Conservation (phyloP, 2,113 vertebrate species). For the Cercocebus atys region DNA sequence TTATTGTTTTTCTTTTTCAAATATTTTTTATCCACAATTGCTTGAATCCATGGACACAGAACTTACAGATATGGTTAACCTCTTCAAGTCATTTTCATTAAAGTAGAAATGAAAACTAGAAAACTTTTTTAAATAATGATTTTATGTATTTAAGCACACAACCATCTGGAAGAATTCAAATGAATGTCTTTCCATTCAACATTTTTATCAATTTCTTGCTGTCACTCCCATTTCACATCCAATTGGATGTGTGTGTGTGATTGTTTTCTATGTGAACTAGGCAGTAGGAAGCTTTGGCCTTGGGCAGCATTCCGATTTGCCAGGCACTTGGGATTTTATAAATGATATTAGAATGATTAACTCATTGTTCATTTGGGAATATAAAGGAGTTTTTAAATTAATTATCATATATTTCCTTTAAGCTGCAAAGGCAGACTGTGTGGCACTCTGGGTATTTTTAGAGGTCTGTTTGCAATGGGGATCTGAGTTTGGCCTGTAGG, state of each 20-base stretch:
- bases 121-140: background rate
- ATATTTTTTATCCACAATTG: background rate
- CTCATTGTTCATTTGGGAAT: background rate
- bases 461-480: background rate
- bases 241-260: background rate
- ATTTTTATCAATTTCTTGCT: too few species aligned
- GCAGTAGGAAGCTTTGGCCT: background rate
- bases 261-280: background rate
- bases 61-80: background rate
- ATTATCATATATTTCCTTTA: background rate
- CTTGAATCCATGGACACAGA: background rate
- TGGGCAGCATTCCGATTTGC: background rate
- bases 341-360: slow-evolving; percentile 17
- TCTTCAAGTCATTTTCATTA: background rate
- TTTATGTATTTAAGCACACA: background rate
- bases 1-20: background rate
- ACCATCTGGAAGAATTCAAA: background rate
- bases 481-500: background rate
- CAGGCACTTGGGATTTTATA: background rate
- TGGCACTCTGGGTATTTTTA: background rate
- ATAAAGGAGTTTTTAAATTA: background rate
- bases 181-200: background rate
- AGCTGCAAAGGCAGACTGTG: background rate
- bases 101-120: background rate
- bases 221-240: background rate